Evolutionary conservation across 2,113 vertebrate species (phyloP), one percentile per base, ranked within the genome.

Genomic region (Sceloporus undulatus): DNA sequence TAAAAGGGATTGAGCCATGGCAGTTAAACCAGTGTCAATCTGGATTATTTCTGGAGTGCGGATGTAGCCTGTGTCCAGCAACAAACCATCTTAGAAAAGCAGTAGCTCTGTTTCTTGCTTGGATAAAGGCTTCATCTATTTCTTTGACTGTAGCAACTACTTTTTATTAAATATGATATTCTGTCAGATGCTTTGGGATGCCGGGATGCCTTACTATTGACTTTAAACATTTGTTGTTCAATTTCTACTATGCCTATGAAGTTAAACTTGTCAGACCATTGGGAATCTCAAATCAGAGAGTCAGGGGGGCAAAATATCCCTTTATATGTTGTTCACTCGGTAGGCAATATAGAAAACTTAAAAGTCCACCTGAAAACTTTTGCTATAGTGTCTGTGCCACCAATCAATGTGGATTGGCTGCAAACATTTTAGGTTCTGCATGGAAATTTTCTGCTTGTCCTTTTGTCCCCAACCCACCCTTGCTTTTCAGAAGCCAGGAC

Each of bases 381-480:
- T 65, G 73, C 56, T 7, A 19, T 14, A 42, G 52, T 48, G 56
- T 70, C 78, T 18, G 78, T 70, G 82, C 87, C 54, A 0, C 23
- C 5, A 66, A 27, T 56, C 18, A 19, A 19, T 1, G 54, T 1
- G 3, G 48, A 48, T 48, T 81, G 76, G 11, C 76, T 71, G 73
- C 27, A 84, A 84, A 77, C 78, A 56, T 40, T 88, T 56, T 56
- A 84, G 59, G 27, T 9, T 76, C 70, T 23, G 66, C 0, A 11
- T 9, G 19, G 73, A 4, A 66, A 75, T 16, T 87, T 74, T 90
- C 86, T 54, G 52, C 40, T 85, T 25, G n/a, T 62, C 85, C 23
- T 84, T 86, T 85, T 38, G n/a, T 62, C 85, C 25, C 85, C 86
- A 84, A 87, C 68, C 9, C 27, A 68, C 52, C 40, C 40, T 16